Evolutionary conservation across 2,888 invertebrate genomes (phyloP), one percentile per base, ranked within the genome.

Genomic region (Micropterix aruncella): DNA sequence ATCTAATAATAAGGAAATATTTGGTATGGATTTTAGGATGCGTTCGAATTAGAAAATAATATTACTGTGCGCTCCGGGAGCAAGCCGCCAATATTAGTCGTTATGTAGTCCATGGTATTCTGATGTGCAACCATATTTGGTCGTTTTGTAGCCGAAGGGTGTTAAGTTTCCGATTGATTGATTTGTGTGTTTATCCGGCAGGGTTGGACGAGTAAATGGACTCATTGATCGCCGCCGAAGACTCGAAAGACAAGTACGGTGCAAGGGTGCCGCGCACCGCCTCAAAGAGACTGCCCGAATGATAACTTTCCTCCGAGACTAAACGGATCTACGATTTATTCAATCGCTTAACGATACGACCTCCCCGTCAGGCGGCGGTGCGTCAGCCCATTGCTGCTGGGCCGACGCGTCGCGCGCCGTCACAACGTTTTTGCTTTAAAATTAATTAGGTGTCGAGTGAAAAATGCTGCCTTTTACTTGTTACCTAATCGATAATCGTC

Each of bases 201-300:
- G 27, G 27, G 27, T 12, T 27, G 27, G 64, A 61, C 63, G 45
- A 69, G 66, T 63, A 70, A 70, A 57, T 69, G 69, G 70, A 69
- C 59, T 56, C 69, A 70, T 64, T 70, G 68, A 56, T 27, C 7
- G 27, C 27, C 27, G 27, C 12, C 27, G n/a, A 27, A 27, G 27
- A 27, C 27, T 27, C 12, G 7, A 27, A 27, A 27, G 27, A 5
- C 27, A 12, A 27, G 12, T n/a, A n/a, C n/a, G n/a, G n/a, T n/a
- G n/a, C 27, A 27, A 7, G 5, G 27, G 27, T 27, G 27, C 12
- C n/a, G 27, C 27, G 12, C 12, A 7, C 27, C 7, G 27, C 27
- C 27, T 12, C 7, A 5, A 27, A 27, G 27, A 27, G 27, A 27
- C 27, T 27, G 27, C 27, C 27, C 27, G 5, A 27, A 27, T 7